A percentile compares a stretch with the other conserved stretches of the same genome.
Evolutionary conservation across 2,797 vertebrate species (phyloP).

Genomic region (Orestias chungarensis): DNA sequence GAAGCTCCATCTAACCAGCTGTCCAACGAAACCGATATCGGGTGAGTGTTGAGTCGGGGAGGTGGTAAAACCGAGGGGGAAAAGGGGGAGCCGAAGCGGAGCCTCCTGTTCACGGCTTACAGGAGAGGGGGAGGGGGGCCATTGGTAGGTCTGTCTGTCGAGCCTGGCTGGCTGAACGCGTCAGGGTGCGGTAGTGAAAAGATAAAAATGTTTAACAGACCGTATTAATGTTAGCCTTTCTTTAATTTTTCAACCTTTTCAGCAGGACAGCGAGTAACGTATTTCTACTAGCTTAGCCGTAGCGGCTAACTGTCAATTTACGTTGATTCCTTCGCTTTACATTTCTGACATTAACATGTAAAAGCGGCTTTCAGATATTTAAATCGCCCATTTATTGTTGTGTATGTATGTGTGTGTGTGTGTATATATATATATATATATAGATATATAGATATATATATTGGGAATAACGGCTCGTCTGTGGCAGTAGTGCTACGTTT

Average conservation of each 20-base stretch:
- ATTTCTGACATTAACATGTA: not conserved
- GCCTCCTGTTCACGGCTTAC: slow-evolving; percentile 69
- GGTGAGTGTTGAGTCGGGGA: slow-evolving; percentile 70
- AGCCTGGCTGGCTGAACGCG: slow-evolving; percentile 37
- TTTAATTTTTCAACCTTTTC: slow-evolving; percentile 11
- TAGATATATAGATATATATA: too few relatives aligned
- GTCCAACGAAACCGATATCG: slow-evolving; percentile 83
- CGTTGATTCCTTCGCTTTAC: slow-evolving; percentile 11
- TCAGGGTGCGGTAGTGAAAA: slow-evolving; percentile 65
- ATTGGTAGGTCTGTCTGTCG: slow-evolving; percentile 46
- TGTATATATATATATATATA: not conserved
- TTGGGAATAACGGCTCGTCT: not conserved
- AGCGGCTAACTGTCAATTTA: slow-evolving; percentile 48
- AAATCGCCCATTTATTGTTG: not conserved
- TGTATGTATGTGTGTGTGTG: not conserved
- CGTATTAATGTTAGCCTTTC: not conserved
- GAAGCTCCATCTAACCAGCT: slow-evolving; percentile 79
- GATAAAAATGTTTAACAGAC: slow-evolving; percentile 17
- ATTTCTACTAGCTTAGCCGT: slow-evolving; percentile 42
- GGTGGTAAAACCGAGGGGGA: slow-evolving; percentile 83
- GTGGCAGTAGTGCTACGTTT: not conserved
- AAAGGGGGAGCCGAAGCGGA: slow-evolving; percentile 69
- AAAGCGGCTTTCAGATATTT: not conserved
- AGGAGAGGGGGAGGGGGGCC: slow-evolving; percentile 74
- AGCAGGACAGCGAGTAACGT: slow-evolving; percentile 32